Conservation (phyloP, 2,797 vertebrate species). For the Pantherophis vulpinus region DNA sequence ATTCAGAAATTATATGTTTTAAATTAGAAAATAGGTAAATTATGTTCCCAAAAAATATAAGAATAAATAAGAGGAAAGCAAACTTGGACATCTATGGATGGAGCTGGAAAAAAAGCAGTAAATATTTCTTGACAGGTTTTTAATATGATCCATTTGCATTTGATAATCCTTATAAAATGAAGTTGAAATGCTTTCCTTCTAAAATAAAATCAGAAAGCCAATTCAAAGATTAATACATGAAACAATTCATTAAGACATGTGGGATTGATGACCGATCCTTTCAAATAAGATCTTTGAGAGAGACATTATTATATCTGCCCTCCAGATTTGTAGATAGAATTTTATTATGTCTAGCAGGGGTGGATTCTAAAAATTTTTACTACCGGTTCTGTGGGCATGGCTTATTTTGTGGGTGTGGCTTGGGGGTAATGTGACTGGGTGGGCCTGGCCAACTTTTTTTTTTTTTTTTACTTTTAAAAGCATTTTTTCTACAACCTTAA, state of each 20-base stretch:
- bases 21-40: slow-evolving; percentile 25
- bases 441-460: too few species aligned
- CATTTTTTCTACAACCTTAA: too few species aligned
- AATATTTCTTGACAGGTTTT: background rate
- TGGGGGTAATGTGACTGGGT: too few species aligned
- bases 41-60: background rate
- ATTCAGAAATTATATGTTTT: slow-evolving; percentile 25
- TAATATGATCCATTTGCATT: slow-evolving; percentile 2
- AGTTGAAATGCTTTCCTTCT: background rate
- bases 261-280: background rate
- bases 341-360: background rate
- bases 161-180: background rate
- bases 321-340: background rate
- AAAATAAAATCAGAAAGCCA: background rate
- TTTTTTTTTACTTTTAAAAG: too few species aligned
- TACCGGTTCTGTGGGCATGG: too few species aligned
- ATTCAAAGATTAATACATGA: background rate
- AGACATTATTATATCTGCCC: background rate
- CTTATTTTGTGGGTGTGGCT: too few species aligned
- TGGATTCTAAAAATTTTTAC: too few species aligned
- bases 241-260: background rate
- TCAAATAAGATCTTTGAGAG: background rate
- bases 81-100: background rate
- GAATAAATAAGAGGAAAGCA: background rate
- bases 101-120: background rate